Conservation (phyloP, 2,113 vertebrate species). For the Loxodonta africana region DNA sequence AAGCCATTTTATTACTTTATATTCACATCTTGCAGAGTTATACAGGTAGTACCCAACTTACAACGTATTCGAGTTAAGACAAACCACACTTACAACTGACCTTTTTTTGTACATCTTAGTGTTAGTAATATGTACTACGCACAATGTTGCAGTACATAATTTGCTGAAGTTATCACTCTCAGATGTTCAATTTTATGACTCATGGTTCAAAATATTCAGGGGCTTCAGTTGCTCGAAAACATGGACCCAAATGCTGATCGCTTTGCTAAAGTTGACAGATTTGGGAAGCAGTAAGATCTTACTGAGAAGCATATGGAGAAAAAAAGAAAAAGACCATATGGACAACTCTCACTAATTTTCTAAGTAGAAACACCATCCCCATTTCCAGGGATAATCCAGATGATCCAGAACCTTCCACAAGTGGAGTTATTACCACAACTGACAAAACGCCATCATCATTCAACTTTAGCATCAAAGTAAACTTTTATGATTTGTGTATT, state of each 20-base stretch:
- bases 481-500: not conserved
- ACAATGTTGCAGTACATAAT: too few species aligned
- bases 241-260: not conserved
- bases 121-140: too few species aligned
- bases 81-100: not conserved
- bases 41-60: not conserved
- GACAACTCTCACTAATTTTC: not conserved
- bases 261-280: not conserved
- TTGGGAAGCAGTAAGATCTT: not conserved
- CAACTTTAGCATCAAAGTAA: not conserved
- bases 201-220: not conserved
- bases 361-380: not conserved
- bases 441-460: not conserved
- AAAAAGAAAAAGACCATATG: not conserved
- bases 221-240: not conserved
- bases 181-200: too few species aligned
- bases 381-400: not conserved
- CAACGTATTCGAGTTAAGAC: not conserved
- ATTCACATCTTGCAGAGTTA: not conserved
- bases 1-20: slow-evolving; percentile 61
- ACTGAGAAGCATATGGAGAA: not conserved
- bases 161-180: too few species aligned
- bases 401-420: not conserved
- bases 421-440: not conserved
- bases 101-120: not conserved